Conservation (phyloP, 2,113 vertebrate genomes). For the Charadrius vociferus region DNA sequence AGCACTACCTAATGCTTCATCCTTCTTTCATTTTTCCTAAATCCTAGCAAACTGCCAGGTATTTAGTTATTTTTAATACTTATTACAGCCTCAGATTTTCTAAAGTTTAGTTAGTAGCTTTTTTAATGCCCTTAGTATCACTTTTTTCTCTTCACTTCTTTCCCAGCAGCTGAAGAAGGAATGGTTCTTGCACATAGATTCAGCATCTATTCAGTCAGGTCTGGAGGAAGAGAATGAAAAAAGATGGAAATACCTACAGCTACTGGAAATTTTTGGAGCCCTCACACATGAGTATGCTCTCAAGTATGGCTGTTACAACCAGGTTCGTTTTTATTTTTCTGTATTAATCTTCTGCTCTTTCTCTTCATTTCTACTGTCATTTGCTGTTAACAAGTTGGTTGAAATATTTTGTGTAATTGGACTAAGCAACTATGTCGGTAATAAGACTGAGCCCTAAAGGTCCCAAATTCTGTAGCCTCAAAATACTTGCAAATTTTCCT, state of each 20-base stretch:
- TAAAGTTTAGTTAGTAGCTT: background rate
- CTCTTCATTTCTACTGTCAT: background rate
- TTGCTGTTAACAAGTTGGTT: background rate
- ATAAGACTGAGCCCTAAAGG: conserved; percentile 17
- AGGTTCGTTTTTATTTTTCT: background rate
- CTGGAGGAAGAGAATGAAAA: background rate
- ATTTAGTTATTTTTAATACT: background rate
- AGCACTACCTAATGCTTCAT: background rate
- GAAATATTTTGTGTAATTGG: conserved; percentile 32
- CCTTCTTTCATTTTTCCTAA: background rate
- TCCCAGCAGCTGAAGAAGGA: background rate
- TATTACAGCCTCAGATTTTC: background rate
- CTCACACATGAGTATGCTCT: background rate
- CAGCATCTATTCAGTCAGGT: background rate
- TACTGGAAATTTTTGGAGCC: background rate
- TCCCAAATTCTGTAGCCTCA: background rate
- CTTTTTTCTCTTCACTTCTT: background rate
- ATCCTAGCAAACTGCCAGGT: background rate
- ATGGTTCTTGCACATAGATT: background rate
- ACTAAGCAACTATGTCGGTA: background rate
- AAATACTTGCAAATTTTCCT: conserved; percentile 33
- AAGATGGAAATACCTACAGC: background rate
- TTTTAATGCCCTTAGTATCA: background rate
- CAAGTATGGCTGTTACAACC: background rate
- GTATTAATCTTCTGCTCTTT: background rate